Percentiles rank a stretch among this genome's conserved stretches.
phyloP scores from a whole-genome alignment of 2,113 vertebrate genomes.

The Xenopus laevis region DNA sequence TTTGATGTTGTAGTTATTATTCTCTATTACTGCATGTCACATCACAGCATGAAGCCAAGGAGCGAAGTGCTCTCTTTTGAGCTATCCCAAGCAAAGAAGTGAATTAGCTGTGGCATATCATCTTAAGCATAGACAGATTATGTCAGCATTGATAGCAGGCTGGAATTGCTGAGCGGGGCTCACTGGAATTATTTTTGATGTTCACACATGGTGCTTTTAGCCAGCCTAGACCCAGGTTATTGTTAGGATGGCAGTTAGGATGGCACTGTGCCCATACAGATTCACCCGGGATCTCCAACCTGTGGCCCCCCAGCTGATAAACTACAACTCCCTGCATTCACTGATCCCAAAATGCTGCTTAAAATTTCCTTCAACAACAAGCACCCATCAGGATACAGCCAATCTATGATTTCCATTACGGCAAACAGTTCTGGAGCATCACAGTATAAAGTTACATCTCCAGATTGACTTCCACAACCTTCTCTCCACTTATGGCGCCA shows the following conservation, averaged over 20 bases:
- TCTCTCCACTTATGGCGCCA: too few relatives aligned
- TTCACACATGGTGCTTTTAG: conserved; percentile 34
- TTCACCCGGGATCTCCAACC: neutral
- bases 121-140: conserved; percentile 22
- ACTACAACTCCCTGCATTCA: too few relatives aligned
- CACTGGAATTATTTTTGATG: conserved; percentile 37
- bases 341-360: too few relatives aligned
- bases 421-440: too few relatives aligned
- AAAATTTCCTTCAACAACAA: too few relatives aligned
- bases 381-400: too few relatives aligned
- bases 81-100: neutral
- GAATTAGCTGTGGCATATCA: conserved; percentile 31
- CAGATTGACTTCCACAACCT: too few relatives aligned
- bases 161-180: conserved; percentile 23
- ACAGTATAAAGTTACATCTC: too few relatives aligned
- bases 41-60: neutral
- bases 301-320: too few relatives aligned
- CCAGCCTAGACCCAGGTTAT: neutral
- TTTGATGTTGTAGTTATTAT: neutral
- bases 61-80: conserved; percentile 1
- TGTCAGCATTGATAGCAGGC: conserved; percentile 32
- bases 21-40: conserved; percentile 14
- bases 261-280: conserved; percentile 17
- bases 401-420: too few relatives aligned
- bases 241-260: neutral